Conservation (phyloP, 2,797 vertebrate genomes). For the Darevskia mixta region DNA sequence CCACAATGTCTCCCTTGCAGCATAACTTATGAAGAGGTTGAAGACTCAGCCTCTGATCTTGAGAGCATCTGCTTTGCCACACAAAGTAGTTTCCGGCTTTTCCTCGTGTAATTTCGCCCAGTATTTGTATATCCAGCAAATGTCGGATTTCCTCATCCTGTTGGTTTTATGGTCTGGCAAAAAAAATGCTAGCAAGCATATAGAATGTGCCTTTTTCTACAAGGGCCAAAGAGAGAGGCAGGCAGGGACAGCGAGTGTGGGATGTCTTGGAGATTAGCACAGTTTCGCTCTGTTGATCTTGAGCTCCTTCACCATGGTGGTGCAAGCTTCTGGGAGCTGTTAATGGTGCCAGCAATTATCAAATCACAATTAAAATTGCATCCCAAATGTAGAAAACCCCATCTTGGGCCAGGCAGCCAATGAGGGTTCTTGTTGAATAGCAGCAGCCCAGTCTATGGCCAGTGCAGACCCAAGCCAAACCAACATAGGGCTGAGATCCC, state of each 20-base stretch:
- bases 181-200: not conserved
- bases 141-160: not conserved
- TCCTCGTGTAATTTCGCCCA: not conserved
- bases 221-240: not conserved
- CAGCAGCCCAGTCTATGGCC: not conserved
- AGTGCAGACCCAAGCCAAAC: not conserved
- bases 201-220: not conserved
- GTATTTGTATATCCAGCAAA: not conserved
- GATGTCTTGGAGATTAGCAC: not conserved
- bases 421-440: not conserved
- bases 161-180: conserved; percentile 6
- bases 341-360: not conserved
- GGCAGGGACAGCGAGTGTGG: not conserved
- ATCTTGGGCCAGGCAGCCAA: not conserved
- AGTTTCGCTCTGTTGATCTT: not conserved
- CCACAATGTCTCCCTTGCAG: not conserved
- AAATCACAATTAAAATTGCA: not conserved
- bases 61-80: not conserved
- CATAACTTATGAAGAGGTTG: not conserved
- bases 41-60: conserved; percentile 4
- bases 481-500: not conserved
- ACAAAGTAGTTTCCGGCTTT: not conserved
- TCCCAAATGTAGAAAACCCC: not conserved
- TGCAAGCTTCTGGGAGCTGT: not conserved
- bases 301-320: not conserved